Base-by-base conservation (phyloP, 2,113 vertebrate genomes). In the Serinus canaria region DNA sequence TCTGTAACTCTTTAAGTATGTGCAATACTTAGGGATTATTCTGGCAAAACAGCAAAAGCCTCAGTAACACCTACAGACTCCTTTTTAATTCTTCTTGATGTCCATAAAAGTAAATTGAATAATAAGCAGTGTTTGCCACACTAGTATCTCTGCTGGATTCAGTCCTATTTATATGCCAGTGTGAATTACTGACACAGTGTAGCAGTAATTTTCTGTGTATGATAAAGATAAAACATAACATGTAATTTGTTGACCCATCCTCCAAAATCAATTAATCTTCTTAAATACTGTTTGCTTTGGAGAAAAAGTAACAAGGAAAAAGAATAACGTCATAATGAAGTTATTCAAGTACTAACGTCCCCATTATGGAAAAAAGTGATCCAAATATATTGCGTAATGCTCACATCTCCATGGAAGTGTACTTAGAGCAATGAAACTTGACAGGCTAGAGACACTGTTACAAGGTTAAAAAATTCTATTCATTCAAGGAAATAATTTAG, bases 101-200 rank as follows among this genome's bases (percentile, higher is more conserved):
- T 52, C 67, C 69, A 55, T 62, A 89, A 75, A 89, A 83, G 52
- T 92, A 90, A 89, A 93, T 18, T 49, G 37, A 92, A 60, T 83
- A 82, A 83, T 37, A 35, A 77, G 53, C 20, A 50, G 13, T 87
- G 60, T 86, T 96, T 70, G 31, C 37, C 33, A 46, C 10, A 59
- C 76, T 78, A 20, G 87, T 79, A 89, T 90, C 69, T 89, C 23
- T 85, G 41, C 81, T 87, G 91, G 60, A 79, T 75, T 79, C 95
- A 84, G 44, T 63, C 76, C 72, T 74, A 66, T 89, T 86, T 94
- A 64, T 58, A 83, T 81, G 64, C 91, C 64, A 89, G 24, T 18
- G 6, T 70, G 47, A 95, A 90, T 79, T 91, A 85, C 33, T 90
- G 91, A 89, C 66, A 87, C 43, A 8, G 18, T 60, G 25, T 41